Evolutionary conservation across 2,888 invertebrate species (phyloP).

Genomic region (Plagiodera versicolora): DNA sequence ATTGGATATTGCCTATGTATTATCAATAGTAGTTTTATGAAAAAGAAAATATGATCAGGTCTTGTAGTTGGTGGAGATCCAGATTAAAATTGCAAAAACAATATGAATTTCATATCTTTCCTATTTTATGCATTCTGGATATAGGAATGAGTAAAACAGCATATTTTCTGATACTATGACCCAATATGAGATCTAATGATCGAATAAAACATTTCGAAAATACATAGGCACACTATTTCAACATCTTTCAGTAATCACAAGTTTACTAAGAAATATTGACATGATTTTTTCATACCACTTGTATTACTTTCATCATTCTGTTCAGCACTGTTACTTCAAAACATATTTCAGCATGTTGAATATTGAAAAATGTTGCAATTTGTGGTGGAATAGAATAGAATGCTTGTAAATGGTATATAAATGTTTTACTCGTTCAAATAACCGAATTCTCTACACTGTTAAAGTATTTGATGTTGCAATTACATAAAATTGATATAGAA

Average conservation of each 20-base stretch:
- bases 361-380: constrained; percentile 8
- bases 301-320: too few relatives aligned
- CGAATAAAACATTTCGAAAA: neutral
- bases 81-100: too few relatives aligned
- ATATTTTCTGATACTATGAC: too few relatives aligned
- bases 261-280: too few relatives aligned
- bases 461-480: constrained; percentile 11
- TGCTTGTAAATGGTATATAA: neutral
- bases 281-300: too few relatives aligned
- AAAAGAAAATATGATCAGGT: neutral
- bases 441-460: neutral
- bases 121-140: too few relatives aligned
- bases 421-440: constrained; percentile 4
- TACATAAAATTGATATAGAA: neutral
- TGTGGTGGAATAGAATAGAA: constrained; percentile 9
- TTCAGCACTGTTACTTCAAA: too few relatives aligned
- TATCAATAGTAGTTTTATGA: neutral
- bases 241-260: neutral
- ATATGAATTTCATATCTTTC: too few relatives aligned
- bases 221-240: neutral
- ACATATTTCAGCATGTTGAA: neutral
- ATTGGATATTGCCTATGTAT: neutral
- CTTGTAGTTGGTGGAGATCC: too few relatives aligned
- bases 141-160: too few relatives aligned
- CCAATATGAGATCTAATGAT: too few relatives aligned